A percentile compares a stretch with the other conserved stretches of the same genome.
Conservation (phyloP, 2,113 vertebrate species). For the Theristicus caerulescens region DNA sequence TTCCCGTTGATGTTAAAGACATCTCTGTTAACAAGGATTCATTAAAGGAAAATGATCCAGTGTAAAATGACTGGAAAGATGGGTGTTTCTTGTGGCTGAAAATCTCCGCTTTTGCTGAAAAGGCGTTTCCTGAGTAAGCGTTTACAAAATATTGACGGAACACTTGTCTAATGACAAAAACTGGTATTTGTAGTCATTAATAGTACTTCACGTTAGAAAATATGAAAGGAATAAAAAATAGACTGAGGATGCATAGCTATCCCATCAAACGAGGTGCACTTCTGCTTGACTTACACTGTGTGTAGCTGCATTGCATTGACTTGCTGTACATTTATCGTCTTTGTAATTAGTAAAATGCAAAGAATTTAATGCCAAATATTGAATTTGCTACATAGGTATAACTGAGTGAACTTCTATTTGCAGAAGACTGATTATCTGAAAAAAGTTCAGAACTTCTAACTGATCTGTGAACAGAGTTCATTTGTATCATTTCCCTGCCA, state of each 20-base stretch:
- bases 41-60: not conserved
- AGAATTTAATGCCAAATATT: not conserved
- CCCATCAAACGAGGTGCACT: not conserved
- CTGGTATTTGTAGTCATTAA: constrained; percentile 32
- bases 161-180: constrained; percentile 14
- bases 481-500: not conserved
- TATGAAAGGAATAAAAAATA: not conserved
- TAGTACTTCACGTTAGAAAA: constrained; percentile 32
- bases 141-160: constrained; percentile 64
- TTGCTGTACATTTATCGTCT: not conserved
- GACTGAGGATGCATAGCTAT: not conserved
- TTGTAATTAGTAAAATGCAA: not conserved
- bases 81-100: not conserved
- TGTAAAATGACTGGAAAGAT: not conserved
- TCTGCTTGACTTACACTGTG: not conserved
- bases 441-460: not conserved
- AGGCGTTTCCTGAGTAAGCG: not conserved
- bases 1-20: not conserved
- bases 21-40: not conserved
- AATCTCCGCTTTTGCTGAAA: not conserved
- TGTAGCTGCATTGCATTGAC: not conserved
- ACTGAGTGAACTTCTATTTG: not conserved
- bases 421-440: not conserved
- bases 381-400: not conserved
- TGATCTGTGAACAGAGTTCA: not conserved